A percentile compares a stretch with the other conserved stretches of the same genome.
Conservation (phyloP, 2,888 invertebrate genomes). For the Callinectes sapidus region DNA sequence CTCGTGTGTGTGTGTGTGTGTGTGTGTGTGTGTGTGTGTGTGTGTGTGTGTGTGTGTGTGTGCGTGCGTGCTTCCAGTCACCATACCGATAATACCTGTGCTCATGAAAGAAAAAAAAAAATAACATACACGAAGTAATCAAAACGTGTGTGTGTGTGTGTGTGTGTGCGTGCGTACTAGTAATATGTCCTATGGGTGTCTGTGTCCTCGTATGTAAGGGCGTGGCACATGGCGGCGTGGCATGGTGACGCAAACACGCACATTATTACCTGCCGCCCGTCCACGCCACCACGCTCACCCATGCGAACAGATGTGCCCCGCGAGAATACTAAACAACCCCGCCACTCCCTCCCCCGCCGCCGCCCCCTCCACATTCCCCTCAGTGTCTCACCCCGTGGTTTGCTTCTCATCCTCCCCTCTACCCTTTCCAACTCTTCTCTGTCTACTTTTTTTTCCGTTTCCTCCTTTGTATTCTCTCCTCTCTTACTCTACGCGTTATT, state of each 20-base stretch:
- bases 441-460: not conserved
- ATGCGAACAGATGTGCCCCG: not conserved
- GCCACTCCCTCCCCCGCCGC: not conserved
- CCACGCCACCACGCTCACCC: conserved; percentile 20
- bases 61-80: not conserved
- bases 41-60: conserved; percentile 15
- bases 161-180: not conserved
- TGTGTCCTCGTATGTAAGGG: not conserved
- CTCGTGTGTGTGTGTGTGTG: conserved; percentile 5
- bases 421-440: not conserved
- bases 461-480: too few species aligned
- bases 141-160: not conserved
- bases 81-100: too few species aligned
- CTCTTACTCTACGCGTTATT: too few species aligned
- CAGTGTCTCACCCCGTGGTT: not conserved
- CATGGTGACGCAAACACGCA: conserved; percentile 23
- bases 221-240: conserved; percentile 19
- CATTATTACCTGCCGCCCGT: conserved; percentile 28
- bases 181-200: not conserved
- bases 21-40: conserved; percentile 15
- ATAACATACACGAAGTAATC: too few species aligned
- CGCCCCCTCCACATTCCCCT: not conserved
- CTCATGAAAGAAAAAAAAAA: too few species aligned
- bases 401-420: not conserved
- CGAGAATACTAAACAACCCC: conserved; percentile 28